These are phyloP conservation scores for Calyptomena viridis DNA, from an alignment of 2,113 vertebrate species.

Conservation along the genomic window DNA sequence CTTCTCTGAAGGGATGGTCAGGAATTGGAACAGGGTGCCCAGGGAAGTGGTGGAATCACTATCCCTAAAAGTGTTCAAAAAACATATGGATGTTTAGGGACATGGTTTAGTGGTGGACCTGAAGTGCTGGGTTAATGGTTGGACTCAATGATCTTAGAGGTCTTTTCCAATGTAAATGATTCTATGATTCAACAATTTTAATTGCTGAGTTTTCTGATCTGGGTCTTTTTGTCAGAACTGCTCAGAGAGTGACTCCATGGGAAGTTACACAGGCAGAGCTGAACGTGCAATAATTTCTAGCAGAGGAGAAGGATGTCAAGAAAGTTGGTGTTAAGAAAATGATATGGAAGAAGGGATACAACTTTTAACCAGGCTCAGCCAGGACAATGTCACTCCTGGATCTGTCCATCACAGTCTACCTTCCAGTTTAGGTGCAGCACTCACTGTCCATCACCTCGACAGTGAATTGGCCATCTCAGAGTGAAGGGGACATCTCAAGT, in stretches of 20 bases:
- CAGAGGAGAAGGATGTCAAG: not conserved
- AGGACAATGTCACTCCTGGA: not conserved
- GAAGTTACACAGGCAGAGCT: not conserved
- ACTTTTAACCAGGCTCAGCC: not conserved
- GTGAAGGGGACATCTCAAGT: not conserved
- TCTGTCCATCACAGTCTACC: not conserved
- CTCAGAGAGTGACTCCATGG: not conserved
- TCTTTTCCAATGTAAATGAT: not conserved
- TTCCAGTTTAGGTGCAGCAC: not conserved
- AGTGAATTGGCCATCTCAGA: not conserved
- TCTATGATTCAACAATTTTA: not conserved
- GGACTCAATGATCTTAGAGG: not conserved
- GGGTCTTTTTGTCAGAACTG: not conserved
- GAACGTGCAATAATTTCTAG: not conserved
- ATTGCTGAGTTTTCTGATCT: not conserved
- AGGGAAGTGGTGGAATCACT: not conserved
- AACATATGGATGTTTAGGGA: not conserved
- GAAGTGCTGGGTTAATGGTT: not conserved
- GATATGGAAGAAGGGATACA: not conserved
- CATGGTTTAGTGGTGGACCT: not conserved
- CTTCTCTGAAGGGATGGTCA: not conserved
- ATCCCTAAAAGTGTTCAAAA: not conserved
- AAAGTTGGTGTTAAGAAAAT: not conserved
- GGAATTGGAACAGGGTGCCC: not conserved
- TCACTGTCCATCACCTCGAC: accelerated